Base-by-base conservation (phyloP, 2,797 vertebrate genomes). In the Neosalanx taihuensis region DNA sequence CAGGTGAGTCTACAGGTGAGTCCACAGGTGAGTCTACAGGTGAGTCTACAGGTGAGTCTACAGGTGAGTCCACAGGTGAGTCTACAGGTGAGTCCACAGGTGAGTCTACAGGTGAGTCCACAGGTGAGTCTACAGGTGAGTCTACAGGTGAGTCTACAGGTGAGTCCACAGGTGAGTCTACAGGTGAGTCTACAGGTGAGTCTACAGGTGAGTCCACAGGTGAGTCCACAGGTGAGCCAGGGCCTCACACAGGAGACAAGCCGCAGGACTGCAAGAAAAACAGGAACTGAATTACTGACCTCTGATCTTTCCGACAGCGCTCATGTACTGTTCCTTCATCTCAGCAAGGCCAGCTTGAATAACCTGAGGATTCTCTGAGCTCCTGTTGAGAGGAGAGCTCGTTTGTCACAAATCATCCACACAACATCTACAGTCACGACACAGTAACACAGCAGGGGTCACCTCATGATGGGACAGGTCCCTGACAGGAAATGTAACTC, bases 261-360 rank as follows among this genome's bases (percentile, higher is more conserved):
- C 61, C 9, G 10, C 15, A 60, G 31, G 30, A 7, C 51, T 13
- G 31, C 26, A 3, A 2, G 6, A 5, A 1, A 23, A 10, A 6
- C 6, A 30, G 4, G 17, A 29, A 13, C 30, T 49, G 9, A 6
- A 59, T 29, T 5, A 75, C 87, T 5, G 76, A 98, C 98, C 90
- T 88, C 94, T 94, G 81, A 99, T 99, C 90, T 96, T 99, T 83
- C 92, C 92, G 30, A 97, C 94, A 61, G 96, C 94, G 76, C 81
- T 92, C 82, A 96, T 84, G 76, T 99, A 99, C 76, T 96, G 97
- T 71, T 91, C 92, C 72, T 95, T 96, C 90, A 98, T 95, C 87
- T 98, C 95, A 83, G 95, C 94, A 26, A 99, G 92, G 59, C 91
- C 93, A 76, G 88, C 92, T 77, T 92, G 85, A 58, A 85, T 88